These are phyloP conservation scores for Thymelicus lineola DNA, from an alignment of 2,888 invertebrate species.

Conservation along the genomic window DNA sequence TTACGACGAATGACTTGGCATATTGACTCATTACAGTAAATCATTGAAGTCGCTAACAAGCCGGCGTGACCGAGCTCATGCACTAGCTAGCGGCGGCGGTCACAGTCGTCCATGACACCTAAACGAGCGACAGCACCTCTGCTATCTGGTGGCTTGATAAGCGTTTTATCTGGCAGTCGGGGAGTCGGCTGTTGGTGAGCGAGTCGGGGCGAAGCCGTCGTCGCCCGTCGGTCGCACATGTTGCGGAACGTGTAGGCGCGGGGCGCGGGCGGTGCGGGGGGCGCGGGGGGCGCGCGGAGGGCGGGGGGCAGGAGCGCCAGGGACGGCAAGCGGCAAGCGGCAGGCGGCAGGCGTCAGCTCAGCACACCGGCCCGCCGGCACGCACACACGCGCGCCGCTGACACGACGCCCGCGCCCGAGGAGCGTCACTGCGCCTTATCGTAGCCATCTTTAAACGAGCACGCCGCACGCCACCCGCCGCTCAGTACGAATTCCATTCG, in stretches of 20 bases:
- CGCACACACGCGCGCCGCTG: constrained; percentile 72
- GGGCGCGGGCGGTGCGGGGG: constrained; percentile 48
- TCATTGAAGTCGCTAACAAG: constrained; percentile 61
- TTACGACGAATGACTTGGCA: constrained; percentile 53
- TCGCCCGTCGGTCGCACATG: constrained; percentile 68
- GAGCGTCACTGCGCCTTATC: constrained; percentile 82
- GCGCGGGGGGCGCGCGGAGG: constrained; percentile 46
- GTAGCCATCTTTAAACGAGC: constrained; percentile 83
- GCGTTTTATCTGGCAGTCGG: constrained; percentile 75
- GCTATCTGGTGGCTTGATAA: constrained; percentile 82
- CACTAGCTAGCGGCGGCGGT: constrained; percentile 60
- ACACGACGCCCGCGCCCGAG: constrained; percentile 78
- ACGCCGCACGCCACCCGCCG: constrained; percentile 77
- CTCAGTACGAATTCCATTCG: constrained; percentile 79
- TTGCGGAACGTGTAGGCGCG: constrained; percentile 63
- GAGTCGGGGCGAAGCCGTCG: constrained; percentile 57
- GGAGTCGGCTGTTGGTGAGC: constrained; percentile 57
- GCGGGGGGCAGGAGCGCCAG: constrained; percentile 59
- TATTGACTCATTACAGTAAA: constrained; percentile 65
- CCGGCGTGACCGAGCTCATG: constrained; percentile 63
- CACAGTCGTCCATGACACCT: constrained; percentile 79
- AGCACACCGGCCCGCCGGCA: constrained; percentile 63
- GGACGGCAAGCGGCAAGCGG: constrained; percentile 65
- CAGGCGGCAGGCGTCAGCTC: constrained; percentile 1
- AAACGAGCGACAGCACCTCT: constrained; percentile 81